Evolutionary conservation across 2,888 invertebrate genomes (phyloP).

Genomic region (Drosophila kambysellisi): DNA sequence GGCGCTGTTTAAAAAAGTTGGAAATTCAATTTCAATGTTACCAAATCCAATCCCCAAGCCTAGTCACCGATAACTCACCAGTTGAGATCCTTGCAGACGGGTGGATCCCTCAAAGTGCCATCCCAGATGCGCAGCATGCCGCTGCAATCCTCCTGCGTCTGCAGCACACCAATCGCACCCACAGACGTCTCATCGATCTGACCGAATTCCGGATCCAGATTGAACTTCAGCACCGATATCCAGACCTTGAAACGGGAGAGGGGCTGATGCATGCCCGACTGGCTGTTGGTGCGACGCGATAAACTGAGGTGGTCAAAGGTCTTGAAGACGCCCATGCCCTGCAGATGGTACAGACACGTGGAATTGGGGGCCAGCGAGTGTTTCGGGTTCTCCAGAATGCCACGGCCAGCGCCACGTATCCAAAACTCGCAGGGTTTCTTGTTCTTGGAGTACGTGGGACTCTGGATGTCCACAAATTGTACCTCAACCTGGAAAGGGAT

Average conservation of each 20-base stretch:
- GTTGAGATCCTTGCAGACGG: conserved; percentile 92
- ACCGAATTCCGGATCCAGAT: conserved; percentile 89
- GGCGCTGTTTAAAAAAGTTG: conserved; percentile 32
- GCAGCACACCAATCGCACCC: conserved; percentile 84
- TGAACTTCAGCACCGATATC: conserved; percentile 94
- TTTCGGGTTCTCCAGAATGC: conserved; percentile 92
- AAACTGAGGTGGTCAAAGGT: conserved; percentile 86
- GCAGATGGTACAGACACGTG: conserved; percentile 94
- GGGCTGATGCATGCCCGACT: conserved; percentile 85
- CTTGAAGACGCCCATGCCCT: conserved; percentile 88
- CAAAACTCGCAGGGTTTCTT: conserved; percentile 94
- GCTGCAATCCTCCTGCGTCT: conserved; percentile 91
- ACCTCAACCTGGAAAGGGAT: conserved; percentile 87
- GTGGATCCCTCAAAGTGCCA: conserved; percentile 91
- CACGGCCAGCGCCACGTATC: conserved; percentile 92
- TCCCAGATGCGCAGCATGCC: conserved; percentile 95
- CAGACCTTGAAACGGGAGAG: conserved; percentile 91
- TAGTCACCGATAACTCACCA: conserved; percentile 87
- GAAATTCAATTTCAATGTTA: too few species aligned
- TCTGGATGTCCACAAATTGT: conserved; percentile 93
- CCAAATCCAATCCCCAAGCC: too few species aligned
- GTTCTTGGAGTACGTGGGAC: conserved; percentile 93
- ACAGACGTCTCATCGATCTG: conserved; percentile 83
- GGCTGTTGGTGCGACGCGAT: conserved; percentile 86
- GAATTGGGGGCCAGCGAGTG: conserved; percentile 95